Conservation (phyloP, 2,113 vertebrate species). For the Phalacrocorax carbo region DNA sequence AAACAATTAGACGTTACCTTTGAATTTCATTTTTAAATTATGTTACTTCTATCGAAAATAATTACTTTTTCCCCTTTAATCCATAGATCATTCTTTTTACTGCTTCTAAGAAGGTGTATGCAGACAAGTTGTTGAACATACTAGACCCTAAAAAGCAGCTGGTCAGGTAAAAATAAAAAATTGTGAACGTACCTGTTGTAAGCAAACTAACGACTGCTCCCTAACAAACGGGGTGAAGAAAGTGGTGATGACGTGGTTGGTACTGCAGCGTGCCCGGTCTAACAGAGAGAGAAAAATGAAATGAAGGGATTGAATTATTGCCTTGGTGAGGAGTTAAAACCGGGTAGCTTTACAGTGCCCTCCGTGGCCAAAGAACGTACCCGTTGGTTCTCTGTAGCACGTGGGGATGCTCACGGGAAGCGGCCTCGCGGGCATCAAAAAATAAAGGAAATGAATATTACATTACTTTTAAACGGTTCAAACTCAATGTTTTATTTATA, state of each 20-base stretch:
- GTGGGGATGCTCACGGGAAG: neutral
- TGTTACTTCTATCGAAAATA: constrained; percentile 16
- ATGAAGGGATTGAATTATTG: neutral
- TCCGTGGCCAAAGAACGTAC: no score
- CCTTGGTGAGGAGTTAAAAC: neutral
- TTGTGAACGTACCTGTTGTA: neutral
- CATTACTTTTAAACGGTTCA: neutral
- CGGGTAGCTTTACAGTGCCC: neutral
- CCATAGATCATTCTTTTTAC: constrained; percentile 98
- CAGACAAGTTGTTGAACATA: constrained; percentile 98
- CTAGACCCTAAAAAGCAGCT: constrained; percentile 98
- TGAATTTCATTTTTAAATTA: neutral
- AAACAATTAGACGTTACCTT: neutral
- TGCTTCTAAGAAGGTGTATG: constrained; percentile 99
- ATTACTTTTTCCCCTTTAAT: constrained; percentile 48
- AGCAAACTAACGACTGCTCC: neutral
- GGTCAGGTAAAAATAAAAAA: constrained; percentile 84
- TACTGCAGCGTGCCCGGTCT: neutral
- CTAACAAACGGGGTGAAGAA: neutral
- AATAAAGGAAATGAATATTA: neutral
- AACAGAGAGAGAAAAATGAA: neutral
- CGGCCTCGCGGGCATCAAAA: neutral
- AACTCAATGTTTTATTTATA: neutral
- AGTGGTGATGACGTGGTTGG: neutral
- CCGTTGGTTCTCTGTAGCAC: neutral